A percentile compares a stretch with the other conserved stretches of the same genome.
These are phyloP conservation scores for Bubo scandiacus DNA, from an alignment of 2,113 vertebrate genomes.

Conservation along the genomic window DNA sequence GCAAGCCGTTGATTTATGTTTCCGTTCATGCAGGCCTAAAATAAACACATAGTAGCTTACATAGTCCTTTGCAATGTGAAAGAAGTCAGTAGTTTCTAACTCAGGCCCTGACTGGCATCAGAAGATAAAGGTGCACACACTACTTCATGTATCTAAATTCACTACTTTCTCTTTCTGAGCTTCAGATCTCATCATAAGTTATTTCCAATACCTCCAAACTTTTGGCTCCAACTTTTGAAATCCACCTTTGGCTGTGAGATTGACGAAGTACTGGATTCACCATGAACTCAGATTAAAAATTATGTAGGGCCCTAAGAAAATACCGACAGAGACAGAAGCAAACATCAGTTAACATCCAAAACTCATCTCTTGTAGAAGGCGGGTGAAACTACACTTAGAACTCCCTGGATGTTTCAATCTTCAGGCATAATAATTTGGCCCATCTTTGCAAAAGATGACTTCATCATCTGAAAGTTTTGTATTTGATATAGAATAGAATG, in stretches of 20 bases:
- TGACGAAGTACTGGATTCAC: background rate
- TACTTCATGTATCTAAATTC: background rate
- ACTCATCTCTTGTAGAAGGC: background rate
- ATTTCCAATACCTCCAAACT: background rate
- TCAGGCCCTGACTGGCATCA: background rate
- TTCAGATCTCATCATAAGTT: background rate
- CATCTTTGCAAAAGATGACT: background rate
- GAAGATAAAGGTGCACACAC: background rate
- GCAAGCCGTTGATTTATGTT: background rate
- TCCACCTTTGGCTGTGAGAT: background rate
- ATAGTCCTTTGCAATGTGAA: too few species aligned
- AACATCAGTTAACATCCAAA: background rate
- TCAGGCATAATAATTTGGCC: background rate
- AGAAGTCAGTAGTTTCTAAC: background rate
- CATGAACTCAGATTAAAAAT: background rate
- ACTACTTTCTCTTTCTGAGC: background rate
- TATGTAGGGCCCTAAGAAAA: background rate
- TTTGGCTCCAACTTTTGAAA: background rate
- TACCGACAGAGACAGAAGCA: background rate
- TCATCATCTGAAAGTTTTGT: background rate
- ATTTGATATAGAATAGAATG: background rate
- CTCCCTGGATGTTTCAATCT: background rate
- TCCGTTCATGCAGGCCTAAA: background rate
- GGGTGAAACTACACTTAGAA: background rate
- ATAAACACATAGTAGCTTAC: background rate